These are phyloP conservation scores for Drosophila malerkotliana DNA, from an alignment of 1,140 invertebrate genomes.

Conservation along the genomic window DNA sequence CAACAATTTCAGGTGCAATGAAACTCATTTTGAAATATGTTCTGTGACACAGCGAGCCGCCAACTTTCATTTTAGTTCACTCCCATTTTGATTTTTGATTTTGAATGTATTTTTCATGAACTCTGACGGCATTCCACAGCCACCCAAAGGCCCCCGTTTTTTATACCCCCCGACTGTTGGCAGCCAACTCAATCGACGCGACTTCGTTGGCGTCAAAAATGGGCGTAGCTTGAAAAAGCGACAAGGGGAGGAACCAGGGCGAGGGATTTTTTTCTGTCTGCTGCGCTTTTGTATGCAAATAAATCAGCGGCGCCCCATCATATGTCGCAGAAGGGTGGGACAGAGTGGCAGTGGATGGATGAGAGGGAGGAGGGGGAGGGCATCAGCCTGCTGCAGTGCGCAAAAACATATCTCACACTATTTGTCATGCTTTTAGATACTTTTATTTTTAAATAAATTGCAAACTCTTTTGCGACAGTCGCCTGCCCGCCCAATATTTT, in stretches of 20 bases:
- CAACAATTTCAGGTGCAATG: not conserved
- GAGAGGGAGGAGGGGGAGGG: conserved; percentile 1
- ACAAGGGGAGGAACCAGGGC: conserved; percentile 37
- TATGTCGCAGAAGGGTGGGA: conserved; percentile 52
- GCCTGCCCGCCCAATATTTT: conserved; percentile 66
- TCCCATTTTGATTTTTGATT: conserved; percentile 50
- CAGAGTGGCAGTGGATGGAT: not conserved
- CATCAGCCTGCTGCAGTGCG: conserved; percentile 62
- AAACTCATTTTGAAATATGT: conserved; percentile 21
- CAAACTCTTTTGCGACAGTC: conserved; percentile 74
- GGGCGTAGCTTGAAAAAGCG: conserved; percentile 51
- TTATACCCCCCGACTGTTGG: conserved; percentile 36
- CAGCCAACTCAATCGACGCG: conserved; percentile 42
- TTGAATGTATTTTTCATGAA: conserved; percentile 50
- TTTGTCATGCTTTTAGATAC: conserved; percentile 77
- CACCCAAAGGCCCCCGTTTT: not conserved
- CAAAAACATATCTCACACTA: conserved; percentile 81
- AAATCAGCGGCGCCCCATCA: conserved; percentile 78
- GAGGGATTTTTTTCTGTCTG: conserved; percentile 37
- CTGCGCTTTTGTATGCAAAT: conserved; percentile 82
- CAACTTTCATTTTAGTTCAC: conserved; percentile 17
- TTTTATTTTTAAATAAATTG: conserved; percentile 81
- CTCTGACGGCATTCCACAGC: conserved; percentile 23
- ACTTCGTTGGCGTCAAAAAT: conserved; percentile 70
- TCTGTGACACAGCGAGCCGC: conserved; percentile 7